phyloP scores from a whole-genome alignment of 2,113 vertebrate species.

The Piliocolobus tephrosceles region DNA sequence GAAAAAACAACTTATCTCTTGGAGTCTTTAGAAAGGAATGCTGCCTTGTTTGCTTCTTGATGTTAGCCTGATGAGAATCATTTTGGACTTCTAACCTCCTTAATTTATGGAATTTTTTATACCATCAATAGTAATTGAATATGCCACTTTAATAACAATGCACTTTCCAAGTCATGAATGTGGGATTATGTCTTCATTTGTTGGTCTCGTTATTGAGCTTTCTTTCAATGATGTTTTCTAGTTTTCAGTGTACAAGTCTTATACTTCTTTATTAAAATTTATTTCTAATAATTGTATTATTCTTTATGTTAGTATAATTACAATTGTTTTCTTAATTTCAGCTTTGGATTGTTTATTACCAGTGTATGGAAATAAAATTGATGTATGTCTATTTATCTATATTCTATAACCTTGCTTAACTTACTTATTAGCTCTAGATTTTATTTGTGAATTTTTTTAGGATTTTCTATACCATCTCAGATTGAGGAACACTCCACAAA shows the following conservation, averaged over 20 bases:
- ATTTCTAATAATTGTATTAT: not conserved
- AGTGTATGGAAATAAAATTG: not conserved
- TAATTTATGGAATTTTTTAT: not conserved
- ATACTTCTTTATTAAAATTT: too few relatives aligned
- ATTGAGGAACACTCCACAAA: not conserved
- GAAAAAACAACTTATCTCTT: not conserved
- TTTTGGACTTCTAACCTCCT: not conserved
- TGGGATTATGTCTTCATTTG: not conserved
- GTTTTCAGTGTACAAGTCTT: not conserved
- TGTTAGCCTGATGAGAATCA: not conserved
- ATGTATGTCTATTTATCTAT: not conserved
- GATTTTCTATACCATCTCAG: not conserved
- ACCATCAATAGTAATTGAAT: not conserved
- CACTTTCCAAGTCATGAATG: not conserved
- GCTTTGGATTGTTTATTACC: not conserved
- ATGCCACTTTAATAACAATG: not conserved
- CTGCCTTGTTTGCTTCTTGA: not conserved
- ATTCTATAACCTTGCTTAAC: not conserved
- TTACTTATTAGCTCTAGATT: not conserved
- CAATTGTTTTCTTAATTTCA: not conserved
- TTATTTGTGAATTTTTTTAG: not conserved
- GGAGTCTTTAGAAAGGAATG: not conserved
- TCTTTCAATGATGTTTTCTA: not conserved
- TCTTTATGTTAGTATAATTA: not conserved
- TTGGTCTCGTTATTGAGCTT: not conserved